Conservation (phyloP, 2,888 invertebrate species). For the Nomada hirtipes region DNA sequence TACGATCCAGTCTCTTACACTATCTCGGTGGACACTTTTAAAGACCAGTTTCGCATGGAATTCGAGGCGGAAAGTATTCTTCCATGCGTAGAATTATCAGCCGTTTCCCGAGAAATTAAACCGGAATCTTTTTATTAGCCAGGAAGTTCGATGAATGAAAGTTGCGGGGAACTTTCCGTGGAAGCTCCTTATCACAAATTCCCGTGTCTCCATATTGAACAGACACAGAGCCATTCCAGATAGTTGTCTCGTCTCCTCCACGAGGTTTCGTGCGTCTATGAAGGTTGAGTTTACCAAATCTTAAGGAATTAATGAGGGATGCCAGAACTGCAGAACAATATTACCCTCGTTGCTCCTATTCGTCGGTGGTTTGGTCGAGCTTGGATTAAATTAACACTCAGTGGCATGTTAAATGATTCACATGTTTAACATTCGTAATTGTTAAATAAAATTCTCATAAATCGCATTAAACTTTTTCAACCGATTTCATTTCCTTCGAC, state of each 20-base stretch:
- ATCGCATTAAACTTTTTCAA: too few species aligned
- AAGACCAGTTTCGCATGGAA: background rate
- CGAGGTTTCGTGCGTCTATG: background rate
- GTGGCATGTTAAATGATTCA: too few species aligned
- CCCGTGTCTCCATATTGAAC: slow-evolving; percentile 9
- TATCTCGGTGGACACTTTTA: too few species aligned
- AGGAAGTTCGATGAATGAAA: slow-evolving; percentile 26
- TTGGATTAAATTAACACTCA: background rate
- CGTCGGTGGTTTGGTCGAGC: background rate
- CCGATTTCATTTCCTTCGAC: too few species aligned
- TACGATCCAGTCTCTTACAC: too few species aligned
- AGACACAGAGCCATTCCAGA: background rate
- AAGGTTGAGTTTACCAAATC: slow-evolving; percentile 4
- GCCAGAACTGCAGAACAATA: background rate
- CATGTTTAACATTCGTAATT: too few species aligned
- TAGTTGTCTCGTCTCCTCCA: background rate
- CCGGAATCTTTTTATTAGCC: slow-evolving; percentile 41
- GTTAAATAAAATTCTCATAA: too few species aligned
- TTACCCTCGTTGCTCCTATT: background rate
- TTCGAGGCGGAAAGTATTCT: background rate
- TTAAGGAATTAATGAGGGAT: background rate
- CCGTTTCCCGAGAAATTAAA: slow-evolving; percentile 18
- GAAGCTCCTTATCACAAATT: slow-evolving; percentile 43
- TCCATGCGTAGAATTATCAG: slow-evolving; percentile 37
- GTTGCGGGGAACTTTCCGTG: slow-evolving; percentile 23